Evolutionary conservation across 2,888 invertebrate genomes (phyloP).

Genomic region (Apocheima hispidaria): DNA sequence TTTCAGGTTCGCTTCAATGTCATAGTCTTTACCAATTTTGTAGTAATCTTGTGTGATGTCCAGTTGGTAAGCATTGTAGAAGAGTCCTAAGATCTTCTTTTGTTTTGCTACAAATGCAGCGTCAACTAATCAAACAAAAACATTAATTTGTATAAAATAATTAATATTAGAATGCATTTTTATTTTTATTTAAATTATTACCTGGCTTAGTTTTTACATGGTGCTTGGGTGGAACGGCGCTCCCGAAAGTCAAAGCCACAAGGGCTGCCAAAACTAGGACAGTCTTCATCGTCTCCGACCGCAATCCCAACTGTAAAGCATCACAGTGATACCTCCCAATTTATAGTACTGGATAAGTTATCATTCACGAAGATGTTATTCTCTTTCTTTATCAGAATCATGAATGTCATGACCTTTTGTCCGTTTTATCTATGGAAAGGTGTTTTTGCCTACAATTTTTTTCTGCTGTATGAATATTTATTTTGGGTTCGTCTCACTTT

Average conservation of each 20-base stretch:
- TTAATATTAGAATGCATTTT: background rate
- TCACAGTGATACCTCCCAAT: background rate
- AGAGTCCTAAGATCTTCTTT: constrained; percentile 75
- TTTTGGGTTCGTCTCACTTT: no score
- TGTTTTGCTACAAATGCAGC: constrained; percentile 63
- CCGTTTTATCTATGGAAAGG: constrained; percentile 11
- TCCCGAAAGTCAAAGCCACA: constrained; percentile 59
- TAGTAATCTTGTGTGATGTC: constrained; percentile 67
- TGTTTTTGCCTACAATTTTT: constrained; percentile 6
- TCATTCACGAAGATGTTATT: constrained; percentile 16
- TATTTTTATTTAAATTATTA: constrained; percentile 30
- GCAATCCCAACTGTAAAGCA: constrained; percentile 53
- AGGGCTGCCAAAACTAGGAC: constrained; percentile 64
- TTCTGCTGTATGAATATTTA: no score
- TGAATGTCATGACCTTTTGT: constrained; percentile 16
- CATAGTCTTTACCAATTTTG: constrained; percentile 67
- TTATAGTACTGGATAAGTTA: constrained; percentile 19
- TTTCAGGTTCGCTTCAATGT: constrained; percentile 68
- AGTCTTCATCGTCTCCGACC: constrained; percentile 64
- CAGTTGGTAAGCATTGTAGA: constrained; percentile 73
- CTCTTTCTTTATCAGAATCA: constrained; percentile 18
- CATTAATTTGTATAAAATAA: no score
- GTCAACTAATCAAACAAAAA: constrained; percentile 49
- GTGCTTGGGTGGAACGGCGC: constrained; percentile 41
- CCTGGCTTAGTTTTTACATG: constrained; percentile 44